Evolutionary conservation across 2,888 invertebrate species (phyloP), one percentile per base, ranked within the genome.

Genomic region (Eilema depressum): DNA sequence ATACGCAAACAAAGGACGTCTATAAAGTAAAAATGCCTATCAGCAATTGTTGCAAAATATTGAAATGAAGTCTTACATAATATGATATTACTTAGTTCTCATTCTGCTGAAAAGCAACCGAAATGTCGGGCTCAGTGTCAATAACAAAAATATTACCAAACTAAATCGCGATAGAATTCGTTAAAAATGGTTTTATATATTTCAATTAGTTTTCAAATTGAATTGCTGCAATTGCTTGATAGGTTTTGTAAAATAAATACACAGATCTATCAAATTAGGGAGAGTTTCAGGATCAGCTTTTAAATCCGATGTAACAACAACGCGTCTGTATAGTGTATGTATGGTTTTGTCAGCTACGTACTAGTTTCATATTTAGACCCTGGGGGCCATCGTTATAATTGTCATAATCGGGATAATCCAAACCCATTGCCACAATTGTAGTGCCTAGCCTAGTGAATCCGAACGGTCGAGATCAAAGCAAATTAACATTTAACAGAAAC

Each of bases 401-500:
- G 26, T 26, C 10, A 20, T 17, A 63, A 41, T 63, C 25, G 25
- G 10, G n/a, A 25, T 53, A n/a, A 8, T 7, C 41, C 53, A 53
- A 53, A 64, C 53, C 14, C n/a, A 53, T 28, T 53, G 1, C 28
- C 28, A 12, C 28, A 53, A 53, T 64, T 53, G 28, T 64, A 12
- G 10, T 37, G 57, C 33, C 57, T 10, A 25, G 10, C 59, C 59
- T 37, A 60, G 47, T 67, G 30, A 63, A 63, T 63, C 53, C 64
- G 61, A 28, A 66, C 33, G 0, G n/a, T 25, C 33, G 17, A 61
- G 74, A 77, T 82, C 78, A 81, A 78, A 80, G 81, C 69, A 37
- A 72, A 76, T 69, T 72, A 76, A 82, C 78, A 82, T 79, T 66
- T 71, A 71, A 75, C 69, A 74, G 67, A 63, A 76, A 82, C 75